Conservation (phyloP, 2,888 invertebrate genomes). For the Macroteleia sp. region DNA sequence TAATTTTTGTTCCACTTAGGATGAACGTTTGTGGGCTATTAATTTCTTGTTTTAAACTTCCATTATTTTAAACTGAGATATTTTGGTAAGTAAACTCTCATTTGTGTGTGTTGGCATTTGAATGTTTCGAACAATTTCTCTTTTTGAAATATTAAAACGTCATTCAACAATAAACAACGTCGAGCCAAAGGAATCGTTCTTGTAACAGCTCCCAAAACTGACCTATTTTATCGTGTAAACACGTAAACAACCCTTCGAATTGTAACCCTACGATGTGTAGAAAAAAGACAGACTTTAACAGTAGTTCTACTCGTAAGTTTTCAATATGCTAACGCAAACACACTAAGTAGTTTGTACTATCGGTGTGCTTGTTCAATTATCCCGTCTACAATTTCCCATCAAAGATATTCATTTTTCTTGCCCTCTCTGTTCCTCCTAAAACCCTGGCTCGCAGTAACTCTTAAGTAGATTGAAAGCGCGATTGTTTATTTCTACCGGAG, state of each 20-base stretch:
- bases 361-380: conserved; percentile 36
- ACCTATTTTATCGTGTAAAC: too few relatives aligned
- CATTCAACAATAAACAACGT: too few relatives aligned
- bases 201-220: too few relatives aligned
- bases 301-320: conserved; percentile 7
- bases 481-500: conserved; percentile 21
- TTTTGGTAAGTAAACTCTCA: neutral
- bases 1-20: too few relatives aligned
- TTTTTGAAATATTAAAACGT: too few relatives aligned
- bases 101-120: too few relatives aligned
- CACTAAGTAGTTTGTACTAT: conserved; percentile 39
- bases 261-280: too few relatives aligned
- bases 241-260: too few relatives aligned
- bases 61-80: neutral
- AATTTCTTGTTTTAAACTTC: neutral
- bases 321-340: conserved; percentile 24
- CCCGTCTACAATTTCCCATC: conserved; percentile 14
- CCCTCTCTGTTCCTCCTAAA: neutral
- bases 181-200: too few relatives aligned
- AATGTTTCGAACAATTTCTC: too few relatives aligned
- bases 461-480: conserved; percentile 31
- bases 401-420: conserved; percentile 40
- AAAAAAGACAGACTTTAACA: too few relatives aligned
- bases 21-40: too few relatives aligned
- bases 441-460: neutral